Conservation (phyloP, 2,113 vertebrate genomes). For the Porphyrio hochstetteri region DNA sequence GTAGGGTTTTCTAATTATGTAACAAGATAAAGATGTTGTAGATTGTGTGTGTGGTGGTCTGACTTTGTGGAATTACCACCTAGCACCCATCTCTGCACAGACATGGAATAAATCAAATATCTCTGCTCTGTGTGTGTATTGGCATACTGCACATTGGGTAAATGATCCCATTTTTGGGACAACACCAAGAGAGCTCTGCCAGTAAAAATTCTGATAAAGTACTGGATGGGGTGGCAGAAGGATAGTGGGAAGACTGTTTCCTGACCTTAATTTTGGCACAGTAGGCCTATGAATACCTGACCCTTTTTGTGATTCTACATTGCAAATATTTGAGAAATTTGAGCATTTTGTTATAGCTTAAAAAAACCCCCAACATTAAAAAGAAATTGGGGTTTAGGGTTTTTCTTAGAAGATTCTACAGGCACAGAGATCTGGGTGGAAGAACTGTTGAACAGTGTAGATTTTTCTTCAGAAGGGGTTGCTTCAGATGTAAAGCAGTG, state of each 20-base stretch:
- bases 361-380: neutral
- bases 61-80: no score
- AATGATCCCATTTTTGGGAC: no score
- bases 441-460: neutral
- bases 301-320: neutral
- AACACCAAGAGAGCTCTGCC: neutral
- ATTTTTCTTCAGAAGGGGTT: neutral
- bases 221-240: neutral
- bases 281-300: neutral
- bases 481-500: neutral
- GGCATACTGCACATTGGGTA: no score
- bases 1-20: no score
- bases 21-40: no score
- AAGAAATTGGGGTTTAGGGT: neutral
- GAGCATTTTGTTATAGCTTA: neutral
- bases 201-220: neutral
- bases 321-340: neutral
- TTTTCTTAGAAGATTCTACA: neutral
- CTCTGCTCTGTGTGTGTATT: no score
- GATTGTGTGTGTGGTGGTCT: no score
- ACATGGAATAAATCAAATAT: no score
- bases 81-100: no score
- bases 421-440: neutral
- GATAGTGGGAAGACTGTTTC: rapidly evolving
- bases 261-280: neutral